These are phyloP conservation scores for Candoia aspera DNA, from an alignment of 2,113 vertebrate species.

Conservation along the genomic window DNA sequence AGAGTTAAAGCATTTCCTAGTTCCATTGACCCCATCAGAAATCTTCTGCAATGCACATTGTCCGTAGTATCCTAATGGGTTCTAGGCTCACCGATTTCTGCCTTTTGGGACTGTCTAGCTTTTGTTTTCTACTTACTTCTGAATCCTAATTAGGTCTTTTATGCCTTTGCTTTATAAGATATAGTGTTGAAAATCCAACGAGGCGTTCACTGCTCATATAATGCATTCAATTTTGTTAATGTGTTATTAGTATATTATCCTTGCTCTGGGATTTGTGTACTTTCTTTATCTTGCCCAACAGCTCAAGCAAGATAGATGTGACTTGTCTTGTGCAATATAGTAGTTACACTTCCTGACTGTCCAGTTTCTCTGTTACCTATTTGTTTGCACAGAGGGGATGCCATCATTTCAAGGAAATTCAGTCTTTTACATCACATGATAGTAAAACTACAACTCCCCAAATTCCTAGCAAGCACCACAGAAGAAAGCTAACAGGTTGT, in stretches of 20 bases:
- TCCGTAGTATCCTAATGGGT: neutral
- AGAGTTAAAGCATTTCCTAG: neutral
- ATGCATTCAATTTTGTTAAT: conserved; percentile 19
- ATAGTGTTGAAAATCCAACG: neutral
- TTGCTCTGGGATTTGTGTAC: conserved; percentile 36
- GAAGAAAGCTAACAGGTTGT: no score
- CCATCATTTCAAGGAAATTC: conserved; percentile 23
- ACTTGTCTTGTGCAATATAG: neutral
- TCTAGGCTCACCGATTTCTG: neutral
- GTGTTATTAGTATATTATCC: neutral
- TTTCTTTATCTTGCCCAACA: conserved; percentile 36
- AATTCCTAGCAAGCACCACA: no score
- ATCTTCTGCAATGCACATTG: neutral
- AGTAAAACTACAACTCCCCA: neutral
- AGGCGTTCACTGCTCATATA: neutral
- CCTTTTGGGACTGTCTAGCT: neutral
- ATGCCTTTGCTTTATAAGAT: neutral
- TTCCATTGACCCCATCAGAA: neutral
- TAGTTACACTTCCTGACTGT: conserved; percentile 18
- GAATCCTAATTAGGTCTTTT: neutral
- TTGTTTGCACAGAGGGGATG: neutral
- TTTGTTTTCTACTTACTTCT: neutral
- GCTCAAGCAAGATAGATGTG: conserved; percentile 19
- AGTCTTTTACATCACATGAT: conserved; percentile 37
- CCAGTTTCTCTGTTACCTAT: neutral